Base-by-base conservation (phyloP, 1,140 invertebrate genomes). In the Aphidius gifuensis region DNA sequence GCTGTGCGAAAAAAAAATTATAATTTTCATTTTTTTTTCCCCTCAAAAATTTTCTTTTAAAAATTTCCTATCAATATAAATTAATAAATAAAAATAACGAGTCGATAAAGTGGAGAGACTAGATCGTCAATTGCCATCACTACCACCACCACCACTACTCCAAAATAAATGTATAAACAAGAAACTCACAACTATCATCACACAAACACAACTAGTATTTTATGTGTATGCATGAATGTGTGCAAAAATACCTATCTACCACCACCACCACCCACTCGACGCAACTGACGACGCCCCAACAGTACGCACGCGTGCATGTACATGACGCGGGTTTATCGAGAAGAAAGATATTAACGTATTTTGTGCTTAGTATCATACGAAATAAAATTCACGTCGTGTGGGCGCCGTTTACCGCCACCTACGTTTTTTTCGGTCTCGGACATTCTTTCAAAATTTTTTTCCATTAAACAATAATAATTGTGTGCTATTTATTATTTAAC, bases 211-310 rank as follows among this genome's bases (percentile, higher is more conserved):
- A 39, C 40, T 6, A 32, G 9, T 53, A 11, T 53, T 32, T 3
- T 32, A 32, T 32, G 23, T 32, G 23, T 32, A 32, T 32, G 23
- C 1, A 32, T 32, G 1, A 2, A 32, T 32, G 23, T 32, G 23
- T 32, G 23, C 23, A 32, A 32, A 32, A 32, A 32, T 48, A 42
- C 63, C 64, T 58, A 47, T 64, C 47, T 61, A 66, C 56, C 56
- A 58, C 56, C 56, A 58, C 44, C 21, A 38, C 50, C 68, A 70
- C 68, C 69, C 69, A 40, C 69, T 71, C 65, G 69, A 69, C 66
- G 32, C 59, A 68, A 69, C 16, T 59, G 69, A 44, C 67, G 62
- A 47, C 64, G 65, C 49, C 64, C 68, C 53, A 64, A 71, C 56
- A 72, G 60, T 58, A 65, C 59, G 60, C 64, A 61, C 64, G 64